Base-by-base conservation (phyloP, 2,797 vertebrate species). In the Notolabrus celidotus region DNA sequence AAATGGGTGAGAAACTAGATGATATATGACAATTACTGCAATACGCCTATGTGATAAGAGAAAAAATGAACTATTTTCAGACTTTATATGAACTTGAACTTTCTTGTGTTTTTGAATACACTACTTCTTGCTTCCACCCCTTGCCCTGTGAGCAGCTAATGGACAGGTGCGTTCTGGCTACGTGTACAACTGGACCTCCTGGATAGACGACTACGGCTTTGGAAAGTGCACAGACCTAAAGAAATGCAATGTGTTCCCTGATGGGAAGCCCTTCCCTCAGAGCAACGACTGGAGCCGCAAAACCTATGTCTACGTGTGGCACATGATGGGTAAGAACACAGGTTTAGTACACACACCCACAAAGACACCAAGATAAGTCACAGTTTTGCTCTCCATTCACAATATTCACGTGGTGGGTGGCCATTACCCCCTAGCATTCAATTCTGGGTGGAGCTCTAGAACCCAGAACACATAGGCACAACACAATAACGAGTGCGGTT, bases 291-390 rank as follows among this genome's bases (percentile, higher is more conserved):
- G 96, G 96, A 94, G 92, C 27, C 94, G 74, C 65, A 94, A 90
- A 74, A 93, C 92, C 64, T 99, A 97, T 7, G 90, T 99, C 84
- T 99, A 98, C 0, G 82, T 98, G 33, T 99, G 97, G 93, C 97
- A 96, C 82, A 94, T 95, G 0, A 92, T 94, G 74, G 97, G 97
- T 98, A 63, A 88, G 95, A 16, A 52, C 2, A 3, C 3, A 20
- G 5, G 20, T 38, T 22, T 22, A 1, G 10, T 5, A 19, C 14
- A 0, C 7, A 17, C 29, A 41, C 1, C 16, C 0, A 1, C 1
- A 45, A 16, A 39, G 3, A 5, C 7, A 43, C 17, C 22, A 39
- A n/a, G 67, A 22, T 6, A 5, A 22, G 0, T 7, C 27, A 27
- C n/a, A 1, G 6, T 17, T 16, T 54, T 11, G 5, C 3, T 10